phyloP scores from a whole-genome alignment of 2,888 invertebrate species.

The Macaria liturata region DNA sequence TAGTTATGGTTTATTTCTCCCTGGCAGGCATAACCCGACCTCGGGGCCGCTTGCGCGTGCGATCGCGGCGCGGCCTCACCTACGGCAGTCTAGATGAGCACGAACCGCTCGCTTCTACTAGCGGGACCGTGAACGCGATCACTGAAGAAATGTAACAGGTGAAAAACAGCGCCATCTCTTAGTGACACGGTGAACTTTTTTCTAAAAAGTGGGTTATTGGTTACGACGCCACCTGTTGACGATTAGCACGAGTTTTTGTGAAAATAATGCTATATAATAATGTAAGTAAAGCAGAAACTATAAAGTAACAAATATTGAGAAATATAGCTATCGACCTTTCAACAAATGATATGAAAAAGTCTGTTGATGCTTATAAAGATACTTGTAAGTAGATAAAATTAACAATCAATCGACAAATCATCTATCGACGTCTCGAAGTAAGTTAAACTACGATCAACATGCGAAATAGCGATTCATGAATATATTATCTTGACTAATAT shows the following conservation, averaged over 20 bases:
- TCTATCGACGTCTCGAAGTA: too few relatives aligned
- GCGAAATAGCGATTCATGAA: neutral
- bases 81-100: constrained; percentile 85
- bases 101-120: constrained; percentile 59
- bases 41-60: constrained; percentile 74
- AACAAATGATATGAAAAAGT: neutral
- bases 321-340: neutral
- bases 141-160: constrained; percentile 46
- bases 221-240: neutral
- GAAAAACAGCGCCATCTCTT: constrained; percentile 15
- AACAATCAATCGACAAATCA: too few relatives aligned
- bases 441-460: neutral
- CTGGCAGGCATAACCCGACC: constrained; percentile 78
- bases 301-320: neutral
- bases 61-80: constrained; percentile 78
- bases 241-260: neutral
- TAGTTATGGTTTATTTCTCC: constrained; percentile 20
- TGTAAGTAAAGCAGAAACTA: neutral
- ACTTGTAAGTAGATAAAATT: too few relatives aligned
- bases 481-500: too few relatives aligned
- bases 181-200: constrained; percentile 1
- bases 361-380: neutral
- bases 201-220: neutral
- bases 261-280: neutral
- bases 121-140: constrained; percentile 67